Evolutionary conservation across 2,113 vertebrate species (phyloP), one percentile per base, ranked within the genome.

Genomic region (Nothobranchius furzeri): DNA sequence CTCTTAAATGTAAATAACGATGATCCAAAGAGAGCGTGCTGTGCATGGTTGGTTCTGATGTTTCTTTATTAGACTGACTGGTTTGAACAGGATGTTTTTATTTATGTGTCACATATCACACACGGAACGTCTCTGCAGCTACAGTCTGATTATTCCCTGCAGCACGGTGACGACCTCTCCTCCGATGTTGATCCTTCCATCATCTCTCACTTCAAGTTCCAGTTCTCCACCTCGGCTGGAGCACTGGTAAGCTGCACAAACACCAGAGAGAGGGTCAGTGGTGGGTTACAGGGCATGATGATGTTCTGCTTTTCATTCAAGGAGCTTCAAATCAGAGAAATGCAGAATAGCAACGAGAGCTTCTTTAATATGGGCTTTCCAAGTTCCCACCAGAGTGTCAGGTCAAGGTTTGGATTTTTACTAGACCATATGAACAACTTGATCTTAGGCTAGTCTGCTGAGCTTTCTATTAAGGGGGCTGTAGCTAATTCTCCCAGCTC

Each of bases 141-240:
- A 97, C 0, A 93, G 51, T 24, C 70, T 90, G 79, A 98, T 85
- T 2, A 60, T 91, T 86, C 96, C 96, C 76, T 93, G 90, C 17
- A 97, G 64, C 0, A 98, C 87, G 63, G 94, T n/a, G 20, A 91
- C 79, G 0, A 81, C 74, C 1, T 85, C 70, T 12, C 96, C 96
- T 0, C 67, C 77, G 15, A 97, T 88, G 79, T 96, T 93, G 64
- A 98, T 87, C 75, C 95, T 90, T 48, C 93, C 91, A 0, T 94
- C 91, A 0, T 80, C 55, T 73, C 80, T 89, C 75, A 96, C 66
- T 0, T 93, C 90, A 56, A 98, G 88, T 76, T 91, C 83, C 85
- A 98, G 71, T 67, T 95, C 92, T 48, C 96, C 96, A 6, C 96
- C 96, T 13, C 96, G 93, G 40, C 3, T 48, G 42, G 96, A 98